These are phyloP conservation scores for human (Homo sapiens) DNA, from an alignment of 2,113 vertebrate species.

Conservation along the genomic window GRCh38 chr7:104976001-104976500, in stretches of 20 bases:
- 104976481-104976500: background rate
- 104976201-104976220: no score
- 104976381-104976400: background rate
- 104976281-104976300: no score
- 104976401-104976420: background rate
- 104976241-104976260: no score
- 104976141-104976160: background rate
- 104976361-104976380: background rate
- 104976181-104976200: no score
- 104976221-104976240: no score
- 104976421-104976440: background rate
- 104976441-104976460: background rate
- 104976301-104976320: no score
- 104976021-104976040: background rate
- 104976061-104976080: background rate
- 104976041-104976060: background rate
- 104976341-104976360: background rate
- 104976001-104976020: background rate
- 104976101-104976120: background rate
- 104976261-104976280: no score
- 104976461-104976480: background rate
- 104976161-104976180: no score
- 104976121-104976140: background rate
- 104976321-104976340: no score
- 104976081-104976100: background rate